Conservation (phyloP, 2,113 vertebrate genomes). For the Panurus biarmicus region DNA sequence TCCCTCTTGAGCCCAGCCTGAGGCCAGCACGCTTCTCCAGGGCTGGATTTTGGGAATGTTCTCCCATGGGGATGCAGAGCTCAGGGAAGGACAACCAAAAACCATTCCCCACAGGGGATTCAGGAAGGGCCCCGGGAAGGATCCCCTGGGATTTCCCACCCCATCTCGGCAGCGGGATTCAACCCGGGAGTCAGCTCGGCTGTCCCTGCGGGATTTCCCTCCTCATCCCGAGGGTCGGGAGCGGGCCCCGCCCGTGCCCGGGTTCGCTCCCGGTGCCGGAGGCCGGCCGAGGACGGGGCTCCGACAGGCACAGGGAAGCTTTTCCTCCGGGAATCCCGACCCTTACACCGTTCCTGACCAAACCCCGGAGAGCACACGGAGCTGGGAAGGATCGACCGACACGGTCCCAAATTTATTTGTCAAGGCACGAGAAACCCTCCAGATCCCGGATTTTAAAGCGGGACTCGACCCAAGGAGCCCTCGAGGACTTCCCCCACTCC, state of each 20-base stretch:
- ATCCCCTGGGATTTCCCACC: background rate
- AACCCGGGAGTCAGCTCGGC: fast-evolving
- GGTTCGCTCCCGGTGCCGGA: too few relatives aligned
- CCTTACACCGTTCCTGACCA: fast-evolving
- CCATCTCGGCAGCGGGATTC: fast-evolving
- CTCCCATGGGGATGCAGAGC: background rate
- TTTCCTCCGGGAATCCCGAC: fast-evolving
- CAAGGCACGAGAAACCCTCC: slow-evolving; percentile 32
- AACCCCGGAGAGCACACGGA: fast-evolving
- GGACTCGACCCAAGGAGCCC: background rate
- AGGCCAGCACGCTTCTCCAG: fast-evolving
- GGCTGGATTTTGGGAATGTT: background rate
- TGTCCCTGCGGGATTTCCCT: fast-evolving
- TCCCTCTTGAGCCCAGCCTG: background rate
- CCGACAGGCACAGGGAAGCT: background rate
- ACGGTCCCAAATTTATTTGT: slow-evolving; percentile 57
- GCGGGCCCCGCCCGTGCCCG: too few relatives aligned
- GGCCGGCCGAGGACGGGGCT: too few relatives aligned
- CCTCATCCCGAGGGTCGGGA: background rate
- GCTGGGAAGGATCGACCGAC: background rate
- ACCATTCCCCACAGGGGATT: too few relatives aligned
- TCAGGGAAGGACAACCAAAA: background rate
- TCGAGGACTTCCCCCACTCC: background rate
- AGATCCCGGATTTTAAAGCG: slow-evolving; percentile 47
- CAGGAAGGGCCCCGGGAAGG: background rate